phyloP scores from a whole-genome alignment of 2,888 invertebrate species.

The Trichopria drosophilae region DNA sequence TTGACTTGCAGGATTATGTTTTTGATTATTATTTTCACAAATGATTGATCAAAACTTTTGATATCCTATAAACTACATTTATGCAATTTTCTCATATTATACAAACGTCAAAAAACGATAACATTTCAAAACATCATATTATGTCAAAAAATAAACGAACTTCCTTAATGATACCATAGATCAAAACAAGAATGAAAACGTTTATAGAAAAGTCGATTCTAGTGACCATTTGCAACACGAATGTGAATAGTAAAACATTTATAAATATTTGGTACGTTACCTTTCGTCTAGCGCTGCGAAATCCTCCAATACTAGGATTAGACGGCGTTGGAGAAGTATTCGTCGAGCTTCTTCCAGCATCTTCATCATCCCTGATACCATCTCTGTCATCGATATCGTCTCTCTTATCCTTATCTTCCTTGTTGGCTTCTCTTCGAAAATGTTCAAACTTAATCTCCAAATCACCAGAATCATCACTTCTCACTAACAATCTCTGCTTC shows the following conservation, averaged over 20 bases:
- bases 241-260: too few relatives aligned
- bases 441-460: slow-evolving; percentile 54
- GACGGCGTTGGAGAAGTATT: slow-evolving; percentile 55
- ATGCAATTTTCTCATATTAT: too few relatives aligned
- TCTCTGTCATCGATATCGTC: slow-evolving; percentile 37
- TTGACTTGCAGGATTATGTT: too few relatives aligned
- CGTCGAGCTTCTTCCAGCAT: slow-evolving; percentile 61
- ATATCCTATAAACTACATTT: too few relatives aligned
- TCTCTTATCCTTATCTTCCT: slow-evolving; percentile 44
- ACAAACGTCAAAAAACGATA: too few relatives aligned
- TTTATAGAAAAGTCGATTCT: too few relatives aligned
- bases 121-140: background rate
- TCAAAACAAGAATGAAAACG: slow-evolving; percentile 5
- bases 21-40: too few relatives aligned
- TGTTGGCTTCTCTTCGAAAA: slow-evolving; percentile 42
- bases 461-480: slow-evolving; percentile 52
- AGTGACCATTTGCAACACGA: too few relatives aligned
- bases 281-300: slow-evolving; percentile 55
- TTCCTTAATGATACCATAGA: background rate
- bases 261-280: too few relatives aligned
- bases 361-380: slow-evolving; percentile 58
- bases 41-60: too few relatives aligned
- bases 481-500: slow-evolving; percentile 52
- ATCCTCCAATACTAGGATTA: slow-evolving; percentile 48
- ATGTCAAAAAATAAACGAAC: slow-evolving; percentile 1